Conservation (phyloP, 2,113 vertebrate species). For the Chaetodon auriga region DNA sequence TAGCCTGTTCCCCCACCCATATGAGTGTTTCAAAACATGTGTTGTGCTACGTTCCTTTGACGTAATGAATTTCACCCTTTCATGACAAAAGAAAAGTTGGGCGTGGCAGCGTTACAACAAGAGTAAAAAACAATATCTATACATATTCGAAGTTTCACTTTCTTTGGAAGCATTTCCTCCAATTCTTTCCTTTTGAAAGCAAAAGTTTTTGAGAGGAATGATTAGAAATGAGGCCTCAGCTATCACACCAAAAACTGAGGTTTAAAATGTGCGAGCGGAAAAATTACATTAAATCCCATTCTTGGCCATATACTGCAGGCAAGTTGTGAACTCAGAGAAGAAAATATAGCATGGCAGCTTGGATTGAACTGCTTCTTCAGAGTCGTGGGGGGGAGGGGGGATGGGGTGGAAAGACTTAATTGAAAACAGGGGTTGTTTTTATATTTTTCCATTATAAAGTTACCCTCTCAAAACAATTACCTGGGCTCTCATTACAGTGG, state of each 20-base stretch:
- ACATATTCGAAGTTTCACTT: not conserved
- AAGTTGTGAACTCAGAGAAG: conserved; percentile 53
- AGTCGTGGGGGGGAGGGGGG: conserved; percentile 72
- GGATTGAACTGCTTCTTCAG: conserved; percentile 47
- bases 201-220: not conserved
- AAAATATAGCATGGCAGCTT: conserved; percentile 70
- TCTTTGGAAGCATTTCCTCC: not conserved
- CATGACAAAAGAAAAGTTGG: conserved; percentile 52
- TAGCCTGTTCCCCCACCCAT: conserved; percentile 64
- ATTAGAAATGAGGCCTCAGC: not conserved
- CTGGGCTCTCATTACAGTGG: conserved; percentile 69
- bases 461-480: conserved; percentile 80
- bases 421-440: conserved; percentile 83
- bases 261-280: conserved; percentile 39
- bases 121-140: not conserved
- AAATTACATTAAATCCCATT: conserved; percentile 54
- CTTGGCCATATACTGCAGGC: conserved; percentile 39
- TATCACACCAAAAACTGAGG: not conserved
- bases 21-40: conserved; percentile 73
- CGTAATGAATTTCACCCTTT: conserved; percentile 56
- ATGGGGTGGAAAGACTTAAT: conserved; percentile 73
- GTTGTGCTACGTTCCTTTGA: conserved; percentile 50
- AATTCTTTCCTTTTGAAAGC: too few relatives aligned
- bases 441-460: conserved; percentile 82
- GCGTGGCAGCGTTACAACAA: conserved; percentile 55